Base-by-base conservation (phyloP, 2,888 invertebrate genomes). In the Dendrolimus houi region DNA sequence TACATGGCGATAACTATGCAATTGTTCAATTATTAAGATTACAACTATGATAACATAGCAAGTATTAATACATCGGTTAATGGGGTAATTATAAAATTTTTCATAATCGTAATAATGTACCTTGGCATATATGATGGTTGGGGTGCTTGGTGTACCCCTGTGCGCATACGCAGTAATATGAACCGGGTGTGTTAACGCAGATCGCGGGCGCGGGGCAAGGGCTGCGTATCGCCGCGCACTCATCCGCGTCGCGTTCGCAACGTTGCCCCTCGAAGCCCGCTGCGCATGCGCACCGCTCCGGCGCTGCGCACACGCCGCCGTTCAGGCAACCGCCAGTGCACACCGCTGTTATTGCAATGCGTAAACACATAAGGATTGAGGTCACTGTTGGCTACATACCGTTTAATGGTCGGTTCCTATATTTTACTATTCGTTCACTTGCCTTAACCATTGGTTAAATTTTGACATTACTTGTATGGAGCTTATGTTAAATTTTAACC, bases 141-240 rank as follows among this genome's bases (percentile, higher is more conserved):
- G 93, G 92, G 60, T 83, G 80, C 42, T 80, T 73, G 17, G 93
- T 92, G 86, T 95, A 97, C 7, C 97, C 97, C 59, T 93, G 92
- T 66, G 94, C 93, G 83, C 97, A 97, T 69, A 95, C 94, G 85
- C 97, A 97, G 83, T 96, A 95, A 88, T 96, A 96, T 93, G 96
- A 96, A 68, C 97, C 97, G 54, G 96, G 96, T 92, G 95, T 95
- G 87, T 97, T 97, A 83, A 96, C 93, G 86, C 97, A 97, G 57
- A 92, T 91, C 56, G 96, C 95, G 67, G 95, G 93, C 66, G 93
- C 92, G 66, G 94, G 94, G 85, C 97, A 97, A 61, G 93, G 92
- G 72, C 57, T 93, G 88, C 63, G 93, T 93, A 65, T 93, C 91
- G 52, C 92, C 89, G 84, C 95, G 96, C 80, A 97, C 88, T 97